Conservation (phyloP, 2,113 vertebrate species). For the Megaptera novaeangliae region DNA sequence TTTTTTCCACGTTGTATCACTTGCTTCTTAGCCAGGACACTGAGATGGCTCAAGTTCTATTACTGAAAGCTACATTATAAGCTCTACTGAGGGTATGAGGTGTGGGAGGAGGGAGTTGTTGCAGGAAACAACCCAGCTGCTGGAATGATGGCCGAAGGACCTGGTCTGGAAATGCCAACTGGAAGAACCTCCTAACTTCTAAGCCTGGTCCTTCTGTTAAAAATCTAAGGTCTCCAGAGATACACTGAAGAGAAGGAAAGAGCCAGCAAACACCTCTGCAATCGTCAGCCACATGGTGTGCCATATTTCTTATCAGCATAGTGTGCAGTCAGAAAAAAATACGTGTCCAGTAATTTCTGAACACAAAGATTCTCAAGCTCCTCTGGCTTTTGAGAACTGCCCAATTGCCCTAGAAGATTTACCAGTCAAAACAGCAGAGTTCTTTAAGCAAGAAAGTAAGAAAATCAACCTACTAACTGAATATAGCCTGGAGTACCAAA, state of each 20-base stretch:
- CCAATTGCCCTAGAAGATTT: neutral
- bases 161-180: neutral
- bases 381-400: neutral
- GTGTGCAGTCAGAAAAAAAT: constrained; percentile 13
- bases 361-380: neutral
- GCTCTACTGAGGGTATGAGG: neutral
- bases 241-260: neutral
- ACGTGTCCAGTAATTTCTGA: neutral
- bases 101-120: neutral
- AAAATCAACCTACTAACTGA: constrained; percentile 1
- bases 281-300: neutral
- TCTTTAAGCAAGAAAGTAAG: neutral
- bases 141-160: neutral
- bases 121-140: neutral
- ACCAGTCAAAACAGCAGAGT: neutral
- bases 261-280: neutral
- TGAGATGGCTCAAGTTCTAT: neutral
- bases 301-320: constrained; percentile 24
- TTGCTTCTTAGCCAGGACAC: constrained; percentile 42
- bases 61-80: neutral
- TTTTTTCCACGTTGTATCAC: constrained; percentile 67
- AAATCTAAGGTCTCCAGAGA: neutral
- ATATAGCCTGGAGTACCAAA: neutral
- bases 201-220: neutral
- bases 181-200: neutral